These are phyloP conservation scores for Chaenogobius annularis DNA, from an alignment of 2,113 vertebrate genomes.

Conservation along the genomic window DNA sequence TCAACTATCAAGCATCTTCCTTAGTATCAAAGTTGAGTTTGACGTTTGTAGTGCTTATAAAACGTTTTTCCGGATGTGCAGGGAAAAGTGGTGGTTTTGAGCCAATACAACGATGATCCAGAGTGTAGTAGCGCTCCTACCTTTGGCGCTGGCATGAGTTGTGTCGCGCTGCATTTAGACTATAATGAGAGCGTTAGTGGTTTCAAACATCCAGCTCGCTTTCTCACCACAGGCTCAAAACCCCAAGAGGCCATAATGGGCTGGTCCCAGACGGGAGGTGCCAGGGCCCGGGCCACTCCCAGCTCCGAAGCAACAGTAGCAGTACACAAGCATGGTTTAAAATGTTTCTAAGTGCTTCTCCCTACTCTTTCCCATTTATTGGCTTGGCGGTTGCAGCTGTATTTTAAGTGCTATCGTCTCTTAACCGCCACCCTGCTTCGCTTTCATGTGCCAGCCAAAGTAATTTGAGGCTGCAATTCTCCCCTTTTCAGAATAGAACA, in stretches of 20 bases:
- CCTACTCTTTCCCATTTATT: slow-evolving; percentile 78
- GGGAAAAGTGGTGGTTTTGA: slow-evolving; percentile 55
- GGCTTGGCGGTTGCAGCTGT: slow-evolving; percentile 75
- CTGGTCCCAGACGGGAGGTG: slow-evolving; percentile 71
- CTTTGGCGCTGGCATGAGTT: slow-evolving; percentile 70
- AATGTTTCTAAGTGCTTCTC: slow-evolving; percentile 76
- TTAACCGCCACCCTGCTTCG: slow-evolving; percentile 71
- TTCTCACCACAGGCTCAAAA: slow-evolving; percentile 74
- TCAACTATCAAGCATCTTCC: too few relatives aligned
- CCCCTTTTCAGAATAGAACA: slow-evolving; percentile 74
- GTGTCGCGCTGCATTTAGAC: slow-evolving; percentile 74
- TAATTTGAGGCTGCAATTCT: slow-evolving; percentile 80
- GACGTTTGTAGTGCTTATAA: slow-evolving; percentile 19
- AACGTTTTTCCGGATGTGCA: slow-evolving; percentile 30
- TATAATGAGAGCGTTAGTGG: slow-evolving; percentile 80
- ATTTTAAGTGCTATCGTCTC: slow-evolving; percentile 81
- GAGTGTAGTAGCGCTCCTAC: slow-evolving; percentile 60
- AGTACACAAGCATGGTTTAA: slow-evolving; percentile 69
- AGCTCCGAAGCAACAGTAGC: slow-evolving; percentile 70
- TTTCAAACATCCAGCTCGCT: slow-evolving; percentile 69
- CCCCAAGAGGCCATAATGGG: slow-evolving; percentile 75
- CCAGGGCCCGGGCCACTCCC: slow-evolving; percentile 71
- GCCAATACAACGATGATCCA: slow-evolving; percentile 63
- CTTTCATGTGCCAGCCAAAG: slow-evolving; percentile 78
- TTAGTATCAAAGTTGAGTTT: too few relatives aligned